A percentile compares a stretch with the other conserved stretches of the same genome.
Evolutionary conservation across 2,888 invertebrate genomes (phyloP).

Genomic region (Phania funesta): DNA sequence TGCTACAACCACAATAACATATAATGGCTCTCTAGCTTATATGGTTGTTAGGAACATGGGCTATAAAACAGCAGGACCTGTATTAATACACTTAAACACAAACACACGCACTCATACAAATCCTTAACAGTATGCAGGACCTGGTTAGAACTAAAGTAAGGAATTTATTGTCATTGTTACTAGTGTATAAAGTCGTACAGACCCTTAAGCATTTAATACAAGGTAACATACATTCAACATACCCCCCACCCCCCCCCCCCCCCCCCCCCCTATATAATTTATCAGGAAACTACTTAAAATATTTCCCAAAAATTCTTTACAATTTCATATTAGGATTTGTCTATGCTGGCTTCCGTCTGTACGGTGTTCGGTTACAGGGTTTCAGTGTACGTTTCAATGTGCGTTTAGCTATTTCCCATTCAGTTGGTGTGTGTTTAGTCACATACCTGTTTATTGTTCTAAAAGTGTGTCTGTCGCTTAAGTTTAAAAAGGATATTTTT

Average conservation of each 20-base stretch:
- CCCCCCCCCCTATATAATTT: background rate
- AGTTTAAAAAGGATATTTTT: conserved; percentile 41
- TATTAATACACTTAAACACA: background rate
- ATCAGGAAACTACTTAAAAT: conserved; percentile 66
- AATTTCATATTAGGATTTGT: conserved; percentile 7
- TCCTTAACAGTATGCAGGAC: conserved; percentile 26
- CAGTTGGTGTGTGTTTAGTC: conserved; percentile 11
- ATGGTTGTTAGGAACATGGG: conserved; percentile 41
- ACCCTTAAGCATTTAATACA: conserved; percentile 25
- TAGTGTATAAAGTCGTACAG: conserved; percentile 26
- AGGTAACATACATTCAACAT: background rate
- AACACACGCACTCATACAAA: background rate
- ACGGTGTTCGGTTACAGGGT: no score
- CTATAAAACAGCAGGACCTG: conserved; percentile 64
- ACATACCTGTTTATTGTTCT: conserved; percentile 56
- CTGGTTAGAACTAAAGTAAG: conserved; percentile 34
- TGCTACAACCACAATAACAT: conserved; percentile 47
- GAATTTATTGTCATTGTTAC: conserved; percentile 63
- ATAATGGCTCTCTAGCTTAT: conserved; percentile 54
- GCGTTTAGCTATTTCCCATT: background rate
- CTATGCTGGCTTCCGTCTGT: no score
- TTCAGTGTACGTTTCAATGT: background rate
- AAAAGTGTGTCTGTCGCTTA: conserved; percentile 19
- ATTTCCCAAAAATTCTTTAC: conserved; percentile 56
- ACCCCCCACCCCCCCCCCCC: no score